Percentiles rank a stretch among this genome's conserved stretches.
phyloP scores from a whole-genome alignment of 2,888 invertebrate species.

The Acheta domesticus region DNA sequence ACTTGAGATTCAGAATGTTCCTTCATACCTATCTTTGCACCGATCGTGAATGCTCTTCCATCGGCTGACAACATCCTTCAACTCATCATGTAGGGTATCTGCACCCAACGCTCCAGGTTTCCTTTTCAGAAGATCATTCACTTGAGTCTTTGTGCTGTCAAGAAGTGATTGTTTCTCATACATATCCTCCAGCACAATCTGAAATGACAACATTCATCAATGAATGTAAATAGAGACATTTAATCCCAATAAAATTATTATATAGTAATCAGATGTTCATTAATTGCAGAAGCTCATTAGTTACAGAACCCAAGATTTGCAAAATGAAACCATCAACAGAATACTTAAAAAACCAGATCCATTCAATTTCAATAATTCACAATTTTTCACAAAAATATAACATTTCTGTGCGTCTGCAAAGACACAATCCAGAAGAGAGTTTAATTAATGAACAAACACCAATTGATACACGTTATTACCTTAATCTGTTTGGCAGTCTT shows the following conservation, averaged over 20 bases:
- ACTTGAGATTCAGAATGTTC: no score
- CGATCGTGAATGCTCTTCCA: slow-evolving; percentile 85
- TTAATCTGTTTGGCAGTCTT: slow-evolving; percentile 79
- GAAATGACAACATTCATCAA: not conserved
- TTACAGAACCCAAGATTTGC: no score
- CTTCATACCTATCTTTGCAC: slow-evolving; percentile 63
- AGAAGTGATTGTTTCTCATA: slow-evolving; percentile 87
- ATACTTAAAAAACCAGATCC: no score
- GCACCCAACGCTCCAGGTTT: slow-evolving; percentile 82
- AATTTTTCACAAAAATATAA: no score
- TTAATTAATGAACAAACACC: no score
- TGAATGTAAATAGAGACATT: not conserved
- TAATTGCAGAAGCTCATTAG: not conserved
- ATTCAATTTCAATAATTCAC: no score
- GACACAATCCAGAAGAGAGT: no score
- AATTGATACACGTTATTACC: slow-evolving; percentile 42
- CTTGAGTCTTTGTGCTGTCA: slow-evolving; percentile 84
- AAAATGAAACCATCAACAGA: no score
- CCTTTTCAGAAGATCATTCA: slow-evolving; percentile 79
- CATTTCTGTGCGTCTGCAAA: no score
- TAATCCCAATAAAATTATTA: not conserved
- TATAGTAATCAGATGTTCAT: not conserved
- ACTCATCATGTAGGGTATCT: slow-evolving; percentile 76
- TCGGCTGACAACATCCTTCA: slow-evolving; percentile 74
- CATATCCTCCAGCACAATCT: slow-evolving; percentile 77